Evolutionary conservation across 2,888 invertebrate species (phyloP).

Genomic region (Loripinus fragilis): DNA sequence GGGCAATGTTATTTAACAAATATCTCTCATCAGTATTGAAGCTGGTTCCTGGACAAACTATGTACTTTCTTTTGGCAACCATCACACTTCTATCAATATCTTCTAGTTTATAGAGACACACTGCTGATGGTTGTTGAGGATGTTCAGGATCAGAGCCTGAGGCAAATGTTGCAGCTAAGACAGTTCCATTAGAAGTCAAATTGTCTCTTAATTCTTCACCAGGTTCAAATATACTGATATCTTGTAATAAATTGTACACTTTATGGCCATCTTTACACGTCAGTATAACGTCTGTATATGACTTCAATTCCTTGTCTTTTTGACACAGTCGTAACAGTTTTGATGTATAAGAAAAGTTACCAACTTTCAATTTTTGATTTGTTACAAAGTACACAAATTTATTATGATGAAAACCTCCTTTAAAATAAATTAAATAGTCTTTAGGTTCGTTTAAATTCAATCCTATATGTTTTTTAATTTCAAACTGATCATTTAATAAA

Average conservation of each 20-base stretch:
- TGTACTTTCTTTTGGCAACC: not conserved
- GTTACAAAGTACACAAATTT: not conserved
- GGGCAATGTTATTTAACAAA: not conserved
- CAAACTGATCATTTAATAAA: not conserved
- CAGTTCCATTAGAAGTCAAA: not conserved
- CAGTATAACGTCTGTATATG: not conserved
- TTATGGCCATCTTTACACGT: not conserved
- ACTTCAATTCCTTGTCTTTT: not conserved
- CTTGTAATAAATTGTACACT: not conserved
- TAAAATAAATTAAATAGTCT: constrained; percentile 8
- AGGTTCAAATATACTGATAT: not conserved
- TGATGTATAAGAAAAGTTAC: not conserved
- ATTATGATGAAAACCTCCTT: not conserved
- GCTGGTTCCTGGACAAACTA: not conserved
- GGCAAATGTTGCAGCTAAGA: not conserved
- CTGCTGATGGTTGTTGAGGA: not conserved
- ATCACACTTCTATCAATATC: not conserved
- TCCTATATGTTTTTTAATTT: not conserved
- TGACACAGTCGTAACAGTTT: not conserved
- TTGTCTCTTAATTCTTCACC: not conserved
- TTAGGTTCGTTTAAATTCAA: not conserved
- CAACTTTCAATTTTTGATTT: constrained; percentile 1
- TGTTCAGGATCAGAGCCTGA: not conserved
- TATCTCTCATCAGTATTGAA: not conserved
- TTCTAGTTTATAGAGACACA: not conserved